Evolutionary conservation across 2,888 invertebrate species (phyloP).

Genomic region (Deilephila porcellus): DNA sequence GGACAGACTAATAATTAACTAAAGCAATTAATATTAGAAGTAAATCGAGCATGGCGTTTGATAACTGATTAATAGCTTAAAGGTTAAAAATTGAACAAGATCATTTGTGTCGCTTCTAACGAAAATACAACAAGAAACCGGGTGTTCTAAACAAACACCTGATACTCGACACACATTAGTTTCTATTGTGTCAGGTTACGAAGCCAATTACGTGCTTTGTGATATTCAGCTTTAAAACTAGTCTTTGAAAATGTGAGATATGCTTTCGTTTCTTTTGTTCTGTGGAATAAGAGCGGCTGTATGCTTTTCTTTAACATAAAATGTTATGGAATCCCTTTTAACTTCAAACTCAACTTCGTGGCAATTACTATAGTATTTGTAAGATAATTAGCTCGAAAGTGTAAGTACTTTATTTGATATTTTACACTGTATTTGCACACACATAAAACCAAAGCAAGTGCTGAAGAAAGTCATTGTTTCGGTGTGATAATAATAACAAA

Average conservation of each 20-base stretch:
- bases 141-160: constrained; percentile 12
- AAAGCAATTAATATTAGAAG: constrained; percentile 15
- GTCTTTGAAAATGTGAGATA: constrained; percentile 1
- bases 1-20: background rate
- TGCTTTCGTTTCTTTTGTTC: constrained; percentile 3
- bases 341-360: no score
- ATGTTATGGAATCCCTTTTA: background rate
- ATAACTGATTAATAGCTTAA: constrained; percentile 17
- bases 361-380: no score
- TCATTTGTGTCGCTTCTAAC: constrained; percentile 10
- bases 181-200: constrained; percentile 10
- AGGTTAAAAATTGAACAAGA: background rate
- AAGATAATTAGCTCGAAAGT: no score
- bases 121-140: constrained; percentile 13
- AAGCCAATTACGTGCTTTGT: constrained; percentile 19
- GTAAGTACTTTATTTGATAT: no score
- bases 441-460: no score
- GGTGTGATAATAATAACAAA: no score
- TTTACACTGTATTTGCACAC: no score
- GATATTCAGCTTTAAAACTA: constrained; percentile 9
- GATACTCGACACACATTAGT: background rate
- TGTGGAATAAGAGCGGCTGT: background rate
- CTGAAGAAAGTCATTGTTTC: no score
- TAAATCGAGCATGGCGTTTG: background rate
- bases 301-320: background rate